Conservation (phyloP, 1,140 invertebrate genomes). For the Tetragnatha versicolor region DNA sequence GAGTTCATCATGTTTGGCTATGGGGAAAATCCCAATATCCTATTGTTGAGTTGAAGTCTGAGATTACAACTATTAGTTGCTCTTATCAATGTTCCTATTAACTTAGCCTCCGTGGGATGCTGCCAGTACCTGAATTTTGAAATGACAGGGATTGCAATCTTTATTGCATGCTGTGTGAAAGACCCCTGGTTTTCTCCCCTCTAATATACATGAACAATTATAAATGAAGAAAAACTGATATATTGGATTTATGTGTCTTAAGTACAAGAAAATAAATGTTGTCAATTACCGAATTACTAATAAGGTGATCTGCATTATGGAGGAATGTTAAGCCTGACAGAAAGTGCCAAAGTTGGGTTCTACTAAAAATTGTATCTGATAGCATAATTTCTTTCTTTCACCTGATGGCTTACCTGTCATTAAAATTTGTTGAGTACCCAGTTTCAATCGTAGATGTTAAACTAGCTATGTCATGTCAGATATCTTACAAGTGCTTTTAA, state of each 20-base stretch:
- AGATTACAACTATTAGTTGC: constrained; percentile 54
- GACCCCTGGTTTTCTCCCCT: neutral
- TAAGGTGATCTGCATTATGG: constrained; percentile 26
- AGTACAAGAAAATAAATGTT: constrained; percentile 38
- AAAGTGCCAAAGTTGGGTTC: constrained; percentile 51
- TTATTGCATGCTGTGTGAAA: constrained; percentile 18
- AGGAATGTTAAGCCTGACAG: constrained; percentile 38
- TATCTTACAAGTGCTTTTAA: constrained; percentile 17
- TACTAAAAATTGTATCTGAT: constrained; percentile 18
- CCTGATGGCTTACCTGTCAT: neutral
- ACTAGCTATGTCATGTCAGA: neutral
- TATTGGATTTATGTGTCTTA: constrained; percentile 26
- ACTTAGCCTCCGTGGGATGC: constrained; percentile 48
- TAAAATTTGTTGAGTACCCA: neutral
- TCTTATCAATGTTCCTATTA: constrained; percentile 54
- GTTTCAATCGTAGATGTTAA: constrained; percentile 5
- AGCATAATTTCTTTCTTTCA: neutral
- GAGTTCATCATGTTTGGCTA: neutral
- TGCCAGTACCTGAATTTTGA: constrained; percentile 54
- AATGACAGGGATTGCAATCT: constrained; percentile 47
- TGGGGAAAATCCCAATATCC: neutral
- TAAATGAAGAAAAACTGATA: constrained; percentile 3
- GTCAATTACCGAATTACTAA: constrained; percentile 49
- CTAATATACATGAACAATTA: constrained; percentile 9
- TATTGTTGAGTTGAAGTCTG: constrained; percentile 43